Evolutionary conservation across 2,113 vertebrate genomes (phyloP).

Genomic region (Muscicapa adusta): DNA sequence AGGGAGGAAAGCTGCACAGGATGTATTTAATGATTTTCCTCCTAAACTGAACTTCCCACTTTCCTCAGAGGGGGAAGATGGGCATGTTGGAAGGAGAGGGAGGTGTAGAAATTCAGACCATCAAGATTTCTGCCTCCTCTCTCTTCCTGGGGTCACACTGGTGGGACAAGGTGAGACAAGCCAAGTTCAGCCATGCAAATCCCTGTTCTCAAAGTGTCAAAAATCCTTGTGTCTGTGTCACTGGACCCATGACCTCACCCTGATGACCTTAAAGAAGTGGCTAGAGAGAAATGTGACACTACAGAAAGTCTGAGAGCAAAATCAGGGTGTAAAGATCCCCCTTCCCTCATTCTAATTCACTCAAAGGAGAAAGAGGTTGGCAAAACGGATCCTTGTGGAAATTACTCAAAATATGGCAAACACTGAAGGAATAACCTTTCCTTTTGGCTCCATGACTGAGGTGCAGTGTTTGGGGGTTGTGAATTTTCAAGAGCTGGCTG

Average conservation of each 20-base stretch:
- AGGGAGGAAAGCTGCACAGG: neutral
- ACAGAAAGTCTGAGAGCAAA: neutral
- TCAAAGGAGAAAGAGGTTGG: neutral
- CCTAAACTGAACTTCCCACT: neutral
- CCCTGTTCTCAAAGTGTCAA: too few species aligned
- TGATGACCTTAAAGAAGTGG: neutral
- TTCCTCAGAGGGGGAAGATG: neutral
- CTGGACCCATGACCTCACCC: neutral
- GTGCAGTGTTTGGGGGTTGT: neutral
- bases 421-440: neutral
- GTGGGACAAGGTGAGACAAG: neutral
- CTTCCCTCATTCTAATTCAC: neutral
- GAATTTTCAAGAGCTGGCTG: constrained; percentile 1
- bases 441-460: neutral
- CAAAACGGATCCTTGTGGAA: neutral
- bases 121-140: neutral
- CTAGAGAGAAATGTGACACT: neutral
- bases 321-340: neutral
- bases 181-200: neutral
- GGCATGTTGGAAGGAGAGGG: neutral
- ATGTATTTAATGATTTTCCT: neutral
- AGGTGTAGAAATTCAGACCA: neutral
- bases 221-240: rapidly evolving
- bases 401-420: neutral
- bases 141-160: neutral